Base-by-base conservation (phyloP, 2,888 invertebrate species). In the Graphium colonna region DNA sequence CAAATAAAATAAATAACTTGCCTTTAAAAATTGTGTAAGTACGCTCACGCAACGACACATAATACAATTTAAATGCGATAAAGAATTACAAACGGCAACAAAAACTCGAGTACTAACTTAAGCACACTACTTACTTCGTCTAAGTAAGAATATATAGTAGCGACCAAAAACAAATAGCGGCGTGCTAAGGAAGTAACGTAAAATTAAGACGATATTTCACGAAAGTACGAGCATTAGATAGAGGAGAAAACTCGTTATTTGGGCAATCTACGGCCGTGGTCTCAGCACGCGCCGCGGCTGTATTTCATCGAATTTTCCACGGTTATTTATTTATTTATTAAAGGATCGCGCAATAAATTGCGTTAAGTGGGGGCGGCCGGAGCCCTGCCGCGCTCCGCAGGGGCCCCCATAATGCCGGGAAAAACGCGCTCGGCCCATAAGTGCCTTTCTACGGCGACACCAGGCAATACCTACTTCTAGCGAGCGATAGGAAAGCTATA, bases 271-370 rank as follows among this genome's bases (percentile, higher is more conserved):
- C 61, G 61, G 58, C 33, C 64, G 61, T 59, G 59, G 55, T 56
- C 67, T 62, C 70, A 70, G 73, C 74, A 74, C 77, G 76, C 75
- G 75, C 69, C 61, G 61, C 54, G 73, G 78, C 71, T 79, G 76
- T 87, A 80, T 87, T 82, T 87, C 81, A 88, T 86, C 82, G 86
- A 89, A 88, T 88, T 88, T 87, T 86, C 87, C 74, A 81, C 73
- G 75, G 77, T 80, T 86, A 85, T 87, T 87, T 86, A 88, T 86
- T 84, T 87, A 86, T 88, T 89, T 89, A 89, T 88, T 88, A 87
- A 88, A 80, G 86, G 86, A 81, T 79, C 81, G 73, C 69, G 77
- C 76, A 82, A 89, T 89, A 89, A 88, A 89, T 89, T 88, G 87
- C 77, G 83, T 86, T 88, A 89, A 89, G 88, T 89, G 52, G 88